Evolutionary conservation across 2,113 vertebrate species (phyloP), one percentile per base, ranked within the genome.

Genomic region (Arizona elegans): DNA sequence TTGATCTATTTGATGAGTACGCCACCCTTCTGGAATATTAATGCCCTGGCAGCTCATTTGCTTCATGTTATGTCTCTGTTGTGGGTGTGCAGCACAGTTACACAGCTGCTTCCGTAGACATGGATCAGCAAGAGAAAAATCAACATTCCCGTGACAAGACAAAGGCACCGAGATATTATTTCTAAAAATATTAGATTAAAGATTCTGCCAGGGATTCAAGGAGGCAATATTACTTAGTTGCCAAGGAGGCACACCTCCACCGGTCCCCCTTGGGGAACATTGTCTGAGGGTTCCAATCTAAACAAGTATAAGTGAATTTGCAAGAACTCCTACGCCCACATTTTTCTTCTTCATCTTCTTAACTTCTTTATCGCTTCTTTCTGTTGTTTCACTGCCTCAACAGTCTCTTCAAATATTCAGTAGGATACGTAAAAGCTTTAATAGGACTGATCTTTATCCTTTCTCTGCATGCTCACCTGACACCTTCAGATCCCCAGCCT

Each of bases 1-100:
- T 56, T 93, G 94, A 93, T 88, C 86, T 81, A 21, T 91, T 88
- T 93, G 62, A 93, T 95, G 91, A 95, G 86, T 92, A 94, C 38
- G 87, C 92, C 93, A 89, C n/a, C 89, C 65, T 95, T 13, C 17
- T 90, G 70, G 93, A 86, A 58, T 85, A 94, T 94, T 87, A 92
- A 95, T 93, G 91, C 86, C 88, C 13, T 29, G 75, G 38, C 86
- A 89, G 0, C 47, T n/a, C 59, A 5, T 70, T 88, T 62, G 91
- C 53, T 86, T 93, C n/a, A 23, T 89, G 65, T 59, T 59, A 52
- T 91, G 75, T 12, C 8, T 89, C 10, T 38, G 54, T 88, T 24
- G 54, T 13, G n/a, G 33, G 43, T 94, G 53, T 52, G 9, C 52
- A 55, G 21, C 92, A 91, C 62, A 89, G 93, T 93, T 75, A 53